Base-by-base conservation (phyloP, 1,140 invertebrate genomes). In the Chymomyza costata region DNA sequence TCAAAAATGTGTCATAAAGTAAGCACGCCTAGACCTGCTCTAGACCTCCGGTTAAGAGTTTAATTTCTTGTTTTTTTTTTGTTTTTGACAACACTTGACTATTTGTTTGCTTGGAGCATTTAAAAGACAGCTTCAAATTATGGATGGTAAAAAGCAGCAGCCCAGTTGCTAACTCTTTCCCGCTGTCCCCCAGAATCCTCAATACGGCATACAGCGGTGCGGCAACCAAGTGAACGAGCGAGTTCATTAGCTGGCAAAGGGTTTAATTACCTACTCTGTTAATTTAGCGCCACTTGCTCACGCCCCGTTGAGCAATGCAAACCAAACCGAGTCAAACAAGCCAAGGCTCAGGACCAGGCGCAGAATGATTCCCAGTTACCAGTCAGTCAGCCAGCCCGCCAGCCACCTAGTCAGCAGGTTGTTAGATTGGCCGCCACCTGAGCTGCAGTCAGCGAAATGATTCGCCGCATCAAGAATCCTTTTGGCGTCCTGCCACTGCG, bases 231-330 rank as follows among this genome's bases (percentile, higher is more conserved):
- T 38, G 35, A 38, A 14, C 35, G 45, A 49, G 56, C 64, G 63
- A 82, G 82, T 83, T 84, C 82, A 84, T 84, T 84, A 84, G 82
- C 71, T 82, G 70, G 65, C 73, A 82, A 83, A 80, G 82, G 73
- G 65, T 84, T 84, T 84, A 84, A 84, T 84, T 84, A 84, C 82
- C 83, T 82, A 73, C 78, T 82, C 78, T 73, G 82, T 82, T 84
- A 83, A 84, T 84, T 84, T 84, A 84, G 82, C 82, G 69, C 68
- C 82, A 84, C 82, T 84, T 81, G 70, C 74, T 84, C 73, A 84
- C 78, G 80, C 82, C 41, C 78, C 81, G 78, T 84, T 84, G 68
- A 84, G 80, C 82, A 84, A 70, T 66, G 71, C 69, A 80, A 84
- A 78, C 71, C 66, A 43, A 68, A 63, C 50, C 70, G 61, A 64